Base-by-base conservation (phyloP, 2,113 vertebrate species). In the Alligator mississippiensis region DNA sequence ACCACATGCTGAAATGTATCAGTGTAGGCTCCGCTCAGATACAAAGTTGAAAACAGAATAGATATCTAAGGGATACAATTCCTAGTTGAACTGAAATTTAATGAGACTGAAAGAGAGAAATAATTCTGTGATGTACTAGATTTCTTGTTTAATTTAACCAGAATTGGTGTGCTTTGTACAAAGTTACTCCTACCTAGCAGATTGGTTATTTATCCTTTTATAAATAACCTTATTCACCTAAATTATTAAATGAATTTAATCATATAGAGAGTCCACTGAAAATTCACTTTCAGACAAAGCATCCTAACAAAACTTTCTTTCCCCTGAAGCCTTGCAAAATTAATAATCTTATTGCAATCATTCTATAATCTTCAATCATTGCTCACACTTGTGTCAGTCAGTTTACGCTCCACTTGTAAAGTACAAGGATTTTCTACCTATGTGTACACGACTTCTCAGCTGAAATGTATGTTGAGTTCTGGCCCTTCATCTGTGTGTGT, bases 21-120 rank as follows among this genome's bases (percentile, higher is more conserved):
- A 80, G 59, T 76, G 27, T 76, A 5, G 60, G 82, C 75, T 95
- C 66, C 47, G 59, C 77, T 72, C 88, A 91, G 85, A 88, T 92
- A 94, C 77, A 34, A 63, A 93, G 78, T 59, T 85, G 85, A 95
- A 92, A 88, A 77, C 88, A 95, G 92, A 94, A 94, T 80, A 89
- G 90, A 92, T 92, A 95, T 60, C 64, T 72, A 90, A 92, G 92
- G 66, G 93, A 96, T 95, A 98, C 68, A 82, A 95, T 97, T 97
- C 96, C 92, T 94, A 57, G 21, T 74, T 97, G 97, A 97, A 96
- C 95, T 96, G 75, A 97, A 97, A 97, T 97, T 97, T 98, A 98
- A 98, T 97, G 97, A 98, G 96, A 83, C 93, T 61, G 87, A 94
- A 82, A 78, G 94, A 96, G 83, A 96, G 93, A 96, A 96, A 79